phyloP scores from a whole-genome alignment of 2,113 vertebrate genomes.

The Platichthys stellatus region DNA sequence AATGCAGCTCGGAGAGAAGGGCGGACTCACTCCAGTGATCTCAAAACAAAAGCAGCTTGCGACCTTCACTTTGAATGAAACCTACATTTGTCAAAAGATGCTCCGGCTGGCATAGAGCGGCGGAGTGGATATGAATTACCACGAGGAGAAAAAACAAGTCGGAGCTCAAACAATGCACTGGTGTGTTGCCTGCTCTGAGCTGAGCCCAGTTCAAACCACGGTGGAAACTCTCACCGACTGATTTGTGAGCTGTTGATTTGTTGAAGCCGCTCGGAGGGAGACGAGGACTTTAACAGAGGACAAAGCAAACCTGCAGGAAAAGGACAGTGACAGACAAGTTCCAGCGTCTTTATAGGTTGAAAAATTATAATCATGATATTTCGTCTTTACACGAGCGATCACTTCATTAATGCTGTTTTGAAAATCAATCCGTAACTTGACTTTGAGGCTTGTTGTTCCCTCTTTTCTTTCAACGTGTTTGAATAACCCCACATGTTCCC shows the following conservation, averaged over 20 bases:
- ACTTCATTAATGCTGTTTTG: too few relatives aligned
- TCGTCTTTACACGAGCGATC: too few relatives aligned
- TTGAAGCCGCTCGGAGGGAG: constrained; percentile 6
- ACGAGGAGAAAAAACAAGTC: neutral
- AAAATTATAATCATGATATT: too few relatives aligned
- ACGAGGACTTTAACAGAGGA: neutral
- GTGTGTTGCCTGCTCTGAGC: neutral
- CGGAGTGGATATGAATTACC: constrained; percentile 4
- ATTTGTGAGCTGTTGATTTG: constrained; percentile 12
- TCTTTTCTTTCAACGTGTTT: neutral
- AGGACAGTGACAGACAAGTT: neutral
- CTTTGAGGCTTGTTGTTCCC: too few relatives aligned
- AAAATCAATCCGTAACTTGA: too few relatives aligned
- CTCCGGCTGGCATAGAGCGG: constrained; percentile 23
- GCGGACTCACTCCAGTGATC: constrained; percentile 37
- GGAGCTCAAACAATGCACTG: too few relatives aligned
- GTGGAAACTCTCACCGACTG: constrained; percentile 3
- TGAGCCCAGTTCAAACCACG: neutral
- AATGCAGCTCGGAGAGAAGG: constrained; percentile 5
- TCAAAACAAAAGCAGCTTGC: constrained; percentile 56
- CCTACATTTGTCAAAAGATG: constrained; percentile 54
- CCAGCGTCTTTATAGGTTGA: too few relatives aligned
- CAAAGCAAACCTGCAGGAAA: neutral
- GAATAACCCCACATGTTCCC: neutral
- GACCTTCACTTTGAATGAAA: constrained; percentile 58